phyloP scores from a whole-genome alignment of 2,113 vertebrate genomes.

The Gadus macrocephalus region DNA sequence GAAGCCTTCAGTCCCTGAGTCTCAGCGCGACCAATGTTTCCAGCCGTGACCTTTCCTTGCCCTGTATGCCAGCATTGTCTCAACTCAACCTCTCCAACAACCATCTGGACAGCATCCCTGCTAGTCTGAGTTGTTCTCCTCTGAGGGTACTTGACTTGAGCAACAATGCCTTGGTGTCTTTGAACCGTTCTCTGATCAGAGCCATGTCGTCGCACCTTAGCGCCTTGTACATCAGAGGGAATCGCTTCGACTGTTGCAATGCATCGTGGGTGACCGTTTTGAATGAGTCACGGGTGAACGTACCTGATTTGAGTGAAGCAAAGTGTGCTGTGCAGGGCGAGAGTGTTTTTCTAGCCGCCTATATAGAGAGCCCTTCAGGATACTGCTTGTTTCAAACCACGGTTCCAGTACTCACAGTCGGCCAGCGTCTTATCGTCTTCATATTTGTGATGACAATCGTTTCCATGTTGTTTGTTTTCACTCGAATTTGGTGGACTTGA shows the following conservation, averaged over 20 bases:
- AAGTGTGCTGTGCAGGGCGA: slow-evolving; percentile 47
- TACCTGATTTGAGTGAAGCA: slow-evolving; percentile 61
- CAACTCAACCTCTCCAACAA: slow-evolving; percentile 71
- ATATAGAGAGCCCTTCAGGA: slow-evolving; percentile 31
- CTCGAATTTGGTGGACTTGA: slow-evolving; percentile 30
- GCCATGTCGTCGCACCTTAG: slow-evolving; percentile 52
- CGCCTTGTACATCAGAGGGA: slow-evolving; percentile 63
- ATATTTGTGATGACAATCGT: slow-evolving; percentile 43
- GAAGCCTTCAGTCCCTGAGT: slow-evolving; percentile 68
- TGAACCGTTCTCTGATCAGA: slow-evolving; percentile 37
- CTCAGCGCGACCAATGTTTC: slow-evolving; percentile 68
- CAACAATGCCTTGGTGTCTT: slow-evolving; percentile 54
- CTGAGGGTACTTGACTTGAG: slow-evolving; percentile 65
- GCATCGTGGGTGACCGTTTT: slow-evolving; percentile 67
- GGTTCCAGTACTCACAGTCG: slow-evolving; percentile 25
- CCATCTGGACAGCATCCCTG: slow-evolving; percentile 55
- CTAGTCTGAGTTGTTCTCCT: slow-evolving; percentile 53
- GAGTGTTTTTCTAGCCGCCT: slow-evolving; percentile 24
- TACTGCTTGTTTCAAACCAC: slow-evolving; percentile 41
- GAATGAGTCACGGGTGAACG: slow-evolving; percentile 23
- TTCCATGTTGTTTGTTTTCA: slow-evolving; percentile 26
- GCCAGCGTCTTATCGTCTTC: slow-evolving; percentile 40
- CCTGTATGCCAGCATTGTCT: slow-evolving; percentile 62
- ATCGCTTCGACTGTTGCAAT: slow-evolving; percentile 75
- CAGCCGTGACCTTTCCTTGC: slow-evolving; percentile 43